Conservation (phyloP, 2,113 vertebrate genomes). For the Gracilinanus agilis region DNA sequence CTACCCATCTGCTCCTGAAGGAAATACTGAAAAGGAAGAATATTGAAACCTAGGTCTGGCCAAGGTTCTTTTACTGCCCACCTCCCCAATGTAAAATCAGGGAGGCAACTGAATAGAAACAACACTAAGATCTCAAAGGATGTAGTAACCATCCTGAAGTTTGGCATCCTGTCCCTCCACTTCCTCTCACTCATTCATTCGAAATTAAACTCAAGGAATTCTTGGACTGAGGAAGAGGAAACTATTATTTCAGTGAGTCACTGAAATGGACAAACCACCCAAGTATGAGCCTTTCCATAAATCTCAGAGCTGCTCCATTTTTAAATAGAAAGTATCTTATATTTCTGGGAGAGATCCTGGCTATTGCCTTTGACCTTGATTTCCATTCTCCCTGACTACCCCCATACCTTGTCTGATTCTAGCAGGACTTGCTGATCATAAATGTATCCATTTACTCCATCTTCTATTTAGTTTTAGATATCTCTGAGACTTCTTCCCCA, state of each 20-base stretch:
- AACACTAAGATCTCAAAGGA: neutral
- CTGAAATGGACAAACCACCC: neutral
- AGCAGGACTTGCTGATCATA: neutral
- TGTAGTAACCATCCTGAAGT: no score
- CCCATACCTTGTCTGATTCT: neutral
- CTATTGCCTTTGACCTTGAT: neutral
- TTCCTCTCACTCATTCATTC: neutral
- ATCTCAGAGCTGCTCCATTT: neutral
- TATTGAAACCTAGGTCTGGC: neutral
- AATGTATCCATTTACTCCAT: neutral
- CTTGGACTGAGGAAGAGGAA: neutral
- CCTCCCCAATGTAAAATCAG: neutral
- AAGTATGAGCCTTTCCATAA: neutral
- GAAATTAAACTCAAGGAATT: neutral
- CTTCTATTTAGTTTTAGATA: neutral
- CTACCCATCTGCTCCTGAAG: neutral
- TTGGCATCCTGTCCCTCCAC: no score
- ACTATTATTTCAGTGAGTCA: neutral
- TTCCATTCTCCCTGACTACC: neutral
- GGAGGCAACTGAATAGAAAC: neutral
- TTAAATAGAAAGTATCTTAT: neutral
- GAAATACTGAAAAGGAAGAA: neutral
- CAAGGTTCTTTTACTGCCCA: neutral
- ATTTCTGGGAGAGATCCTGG: neutral
- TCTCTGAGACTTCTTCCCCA: neutral